Evolutionary conservation across 2,113 vertebrate genomes (phyloP), one percentile per base, ranked within the genome.

Genomic region (Odocoileus hemionus): DNA sequence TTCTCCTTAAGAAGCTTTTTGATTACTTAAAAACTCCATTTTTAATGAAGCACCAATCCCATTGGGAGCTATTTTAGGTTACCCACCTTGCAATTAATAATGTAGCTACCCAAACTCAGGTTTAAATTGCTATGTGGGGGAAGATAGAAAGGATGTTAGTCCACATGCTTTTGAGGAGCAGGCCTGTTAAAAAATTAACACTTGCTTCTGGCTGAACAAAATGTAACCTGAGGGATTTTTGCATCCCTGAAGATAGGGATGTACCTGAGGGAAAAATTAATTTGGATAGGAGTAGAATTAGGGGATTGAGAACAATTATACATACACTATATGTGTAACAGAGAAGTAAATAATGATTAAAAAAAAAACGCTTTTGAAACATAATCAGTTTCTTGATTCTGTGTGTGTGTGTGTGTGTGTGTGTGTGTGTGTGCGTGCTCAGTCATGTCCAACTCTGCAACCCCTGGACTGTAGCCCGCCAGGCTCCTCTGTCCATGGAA

Each of bases 391-490:
- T 70, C 19, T 19, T 84, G 67, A 36, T 67, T n/a, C 0, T 64
- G 30, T n/a, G 3, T 64, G 30, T n/a, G 0, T n/a, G 0, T 61
- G 28, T 39, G 3, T 33, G 60, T 58, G 58, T 61, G 13, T 30
- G 6, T 15, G 3, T 64, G 30, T 1, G 7, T 9, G 1, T 19
- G 14, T 16, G 60, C 1, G 0, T 61, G 64, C 17, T 36, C 64
- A 36, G 64, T 67, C n/a, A 21, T 36, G n/a, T 70, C n/a, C 0
- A 0, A 67, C 64, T 67, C 64, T 67, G 64, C 64, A 67, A 21
- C 17, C 64, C 64, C 17, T 36, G 33, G 17, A 36, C 11, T 36
- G 17, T 36, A 70, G 17, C 0, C 17, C 21, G 17, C 17, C 64
- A 36, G 17, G 17, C n/a, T 36, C n/a, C n/a, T 70, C n/a, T 21